Percentiles rank a stretch among this genome's conserved stretches.
Evolutionary conservation across 2,797 vertebrate species (phyloP).

Genomic region (Orientallactaga sibirica): DNA sequence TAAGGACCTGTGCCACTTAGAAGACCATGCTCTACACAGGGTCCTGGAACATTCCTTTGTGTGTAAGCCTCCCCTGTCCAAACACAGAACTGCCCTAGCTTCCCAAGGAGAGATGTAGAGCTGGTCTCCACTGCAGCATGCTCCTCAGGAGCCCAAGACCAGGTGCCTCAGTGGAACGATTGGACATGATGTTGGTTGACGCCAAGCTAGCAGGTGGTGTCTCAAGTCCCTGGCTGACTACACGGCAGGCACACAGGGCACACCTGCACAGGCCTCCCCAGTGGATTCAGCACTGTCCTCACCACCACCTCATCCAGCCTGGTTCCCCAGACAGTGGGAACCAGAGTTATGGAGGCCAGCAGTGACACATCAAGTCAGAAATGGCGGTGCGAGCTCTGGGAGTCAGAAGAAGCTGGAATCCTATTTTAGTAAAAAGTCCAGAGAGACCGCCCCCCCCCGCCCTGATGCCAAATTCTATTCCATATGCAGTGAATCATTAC

Average conservation of each 20-base stretch:
- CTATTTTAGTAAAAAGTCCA: not conserved
- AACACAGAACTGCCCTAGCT: not conserved
- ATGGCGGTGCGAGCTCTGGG: not conserved
- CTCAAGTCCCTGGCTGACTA: not conserved
- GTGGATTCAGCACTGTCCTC: too few relatives aligned
- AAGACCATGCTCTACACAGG: rapidly evolving
- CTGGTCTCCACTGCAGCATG: not conserved
- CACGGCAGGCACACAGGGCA: not conserved
- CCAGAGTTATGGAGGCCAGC: rapidly evolving
- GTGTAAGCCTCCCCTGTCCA: not conserved
- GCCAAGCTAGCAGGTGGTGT: not conserved
- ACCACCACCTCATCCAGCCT: not conserved
- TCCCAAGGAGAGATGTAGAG: not conserved
- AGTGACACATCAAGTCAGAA: rapidly evolving
- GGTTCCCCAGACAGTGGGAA: not conserved
- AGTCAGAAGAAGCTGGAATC: not conserved
- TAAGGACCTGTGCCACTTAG: rapidly evolving
- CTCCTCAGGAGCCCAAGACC: not conserved
- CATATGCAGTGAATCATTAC: rapidly evolving
- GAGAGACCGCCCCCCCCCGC: not conserved
- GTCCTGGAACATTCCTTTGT: rapidly evolving
- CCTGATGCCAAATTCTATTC: not conserved
- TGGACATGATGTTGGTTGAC: not conserved
- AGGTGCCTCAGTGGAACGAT: too few relatives aligned
- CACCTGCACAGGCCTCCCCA: too few relatives aligned